Conservation (phyloP, 2,113 vertebrate genomes). For the Mirza zaza region DNA sequence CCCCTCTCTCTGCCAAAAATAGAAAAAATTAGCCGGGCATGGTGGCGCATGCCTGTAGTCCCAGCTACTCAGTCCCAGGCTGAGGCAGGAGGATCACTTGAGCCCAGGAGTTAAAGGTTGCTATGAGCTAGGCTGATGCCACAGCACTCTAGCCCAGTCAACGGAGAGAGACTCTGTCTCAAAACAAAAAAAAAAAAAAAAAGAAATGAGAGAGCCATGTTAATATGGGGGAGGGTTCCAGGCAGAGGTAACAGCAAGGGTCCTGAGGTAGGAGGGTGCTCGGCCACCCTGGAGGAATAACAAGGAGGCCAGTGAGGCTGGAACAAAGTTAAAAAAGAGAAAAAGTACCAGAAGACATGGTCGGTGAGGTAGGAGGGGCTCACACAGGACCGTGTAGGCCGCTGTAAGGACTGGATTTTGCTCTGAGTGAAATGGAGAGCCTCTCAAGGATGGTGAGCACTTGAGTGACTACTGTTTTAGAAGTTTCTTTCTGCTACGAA, state of each 20-base stretch:
- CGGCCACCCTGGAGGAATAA: not conserved
- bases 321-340: not conserved
- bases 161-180: no score
- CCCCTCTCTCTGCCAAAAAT: no score
- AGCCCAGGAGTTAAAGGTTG: no score
- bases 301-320: not conserved
- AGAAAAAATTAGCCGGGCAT: no score
- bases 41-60: no score
- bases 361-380: not conserved
- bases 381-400: fast-evolving
- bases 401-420: not conserved
- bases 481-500: not conserved
- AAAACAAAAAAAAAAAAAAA: no score
- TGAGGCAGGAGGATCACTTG: no score
- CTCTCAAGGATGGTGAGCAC: not conserved
- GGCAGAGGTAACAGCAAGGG: not conserved
- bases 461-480: not conserved
- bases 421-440: not conserved
- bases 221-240: no score
- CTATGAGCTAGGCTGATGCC: no score
- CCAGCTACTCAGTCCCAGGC: no score
- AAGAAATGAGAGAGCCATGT: not conserved
- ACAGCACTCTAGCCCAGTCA: no score
- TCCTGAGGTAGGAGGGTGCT: not conserved
- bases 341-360: not conserved